Percentiles rank a stretch among this genome's conserved stretches.
Conservation (phyloP, 2,888 invertebrate genomes). For the Endomychus coccineus region DNA sequence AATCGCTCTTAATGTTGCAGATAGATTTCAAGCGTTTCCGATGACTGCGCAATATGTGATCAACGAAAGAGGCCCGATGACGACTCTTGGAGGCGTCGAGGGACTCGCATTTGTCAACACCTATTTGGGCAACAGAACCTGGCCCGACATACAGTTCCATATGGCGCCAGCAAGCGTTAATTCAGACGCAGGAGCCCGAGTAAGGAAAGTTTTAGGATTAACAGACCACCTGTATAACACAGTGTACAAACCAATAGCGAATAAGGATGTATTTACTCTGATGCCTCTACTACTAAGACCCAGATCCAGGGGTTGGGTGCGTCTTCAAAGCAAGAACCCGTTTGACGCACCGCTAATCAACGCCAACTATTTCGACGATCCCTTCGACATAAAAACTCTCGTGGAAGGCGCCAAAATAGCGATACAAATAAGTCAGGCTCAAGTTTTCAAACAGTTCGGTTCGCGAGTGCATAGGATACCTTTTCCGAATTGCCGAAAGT, state of each 20-base stretch:
- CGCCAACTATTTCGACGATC: slow-evolving; percentile 85
- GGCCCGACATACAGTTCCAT: slow-evolving; percentile 88
- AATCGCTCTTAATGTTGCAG: too few species aligned
- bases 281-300: slow-evolving; percentile 79
- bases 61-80: slow-evolving; percentile 77
- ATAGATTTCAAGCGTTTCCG: slow-evolving; percentile 58
- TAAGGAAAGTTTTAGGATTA: slow-evolving; percentile 68
- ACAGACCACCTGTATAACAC: slow-evolving; percentile 73
- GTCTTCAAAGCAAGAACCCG: slow-evolving; percentile 72
- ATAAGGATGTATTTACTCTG: slow-evolving; percentile 74
- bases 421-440: slow-evolving; percentile 61
- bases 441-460: slow-evolving; percentile 74
- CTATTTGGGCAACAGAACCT: slow-evolving; percentile 69
- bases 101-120: slow-evolving; percentile 83
- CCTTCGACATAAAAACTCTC: slow-evolving; percentile 67
- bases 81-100: slow-evolving; percentile 79
- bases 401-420: slow-evolving; percentile 80
- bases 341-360: slow-evolving; percentile 82
- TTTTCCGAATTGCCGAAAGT: slow-evolving; percentile 69
- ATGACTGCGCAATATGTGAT: slow-evolving; percentile 75
- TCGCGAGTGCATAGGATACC: slow-evolving; percentile 67
- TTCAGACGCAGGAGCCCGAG: slow-evolving; percentile 64
- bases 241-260: slow-evolving; percentile 73
- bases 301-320: slow-evolving; percentile 68
- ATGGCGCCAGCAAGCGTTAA: slow-evolving; percentile 86